Base-by-base conservation (phyloP, 2,888 invertebrate species). In the Drosophila setosimentum region DNA sequence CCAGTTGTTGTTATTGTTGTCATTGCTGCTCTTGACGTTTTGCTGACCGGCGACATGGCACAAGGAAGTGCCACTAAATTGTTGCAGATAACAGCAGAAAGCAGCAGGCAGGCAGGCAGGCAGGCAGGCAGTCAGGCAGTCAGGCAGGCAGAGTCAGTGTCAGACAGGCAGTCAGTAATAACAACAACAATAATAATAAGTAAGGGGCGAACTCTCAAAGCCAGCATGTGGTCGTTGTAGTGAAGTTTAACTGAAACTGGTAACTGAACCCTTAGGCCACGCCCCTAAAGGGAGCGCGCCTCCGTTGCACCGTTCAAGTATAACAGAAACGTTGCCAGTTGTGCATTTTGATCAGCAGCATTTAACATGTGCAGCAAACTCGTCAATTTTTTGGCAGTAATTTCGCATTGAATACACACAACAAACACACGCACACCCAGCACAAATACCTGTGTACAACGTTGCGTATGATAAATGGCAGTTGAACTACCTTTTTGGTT, bases 381-480 rank as follows among this genome's bases (percentile, higher is more conserved):
- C 86, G 70, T 87, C 84, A 84, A 84, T 76, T 88, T 88, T 82
- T 82, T 72, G 78, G 76, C 80, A 73, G 78, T 76, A 78, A 78
- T 78, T 80, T 78, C 60, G 68, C 58, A 67, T 76, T 76, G 80
- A 73, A 59, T 72, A 68, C 50, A 70, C 55, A 66, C 29, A 62
- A 60, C 27, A 57, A 49, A 66, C 42, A 58, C 50, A 55, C 55
- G 50, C 50, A 42, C 30, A 11, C 42, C 5, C 42, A n/a, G 5
- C 10, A 65, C n/a, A 33, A 10, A 68, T 33, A 33, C 57, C 59
- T 63, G 33, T 5, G 83, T 55, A 86, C 84, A 73, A 88, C 86
- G 50, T 37, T 86, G 87, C 90, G 89, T 86, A 87, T 88, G 90
- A 90, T 90, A 83, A 83, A 90, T 87, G 89, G 68, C 79, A 85